phyloP scores from a whole-genome alignment of 1,140 invertebrate species.

The Habropoda laboriosa region DNA sequence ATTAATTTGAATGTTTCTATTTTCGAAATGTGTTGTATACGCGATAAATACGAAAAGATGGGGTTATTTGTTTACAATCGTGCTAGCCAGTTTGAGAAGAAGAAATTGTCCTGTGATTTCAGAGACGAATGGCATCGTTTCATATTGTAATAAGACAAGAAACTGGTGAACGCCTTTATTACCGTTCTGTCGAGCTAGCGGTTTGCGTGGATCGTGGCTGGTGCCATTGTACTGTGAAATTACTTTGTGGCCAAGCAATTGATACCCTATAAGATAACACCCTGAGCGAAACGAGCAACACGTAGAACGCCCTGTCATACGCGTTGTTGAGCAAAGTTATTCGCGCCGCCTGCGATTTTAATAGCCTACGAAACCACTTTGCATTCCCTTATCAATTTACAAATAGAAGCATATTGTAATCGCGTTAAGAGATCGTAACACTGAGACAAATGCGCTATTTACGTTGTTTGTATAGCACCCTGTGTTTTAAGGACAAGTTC shows the following conservation, averaged over 20 bases:
- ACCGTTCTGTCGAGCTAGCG: background rate
- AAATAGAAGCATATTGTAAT: background rate
- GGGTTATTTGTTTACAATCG: background rate
- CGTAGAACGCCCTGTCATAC: conserved; percentile 4
- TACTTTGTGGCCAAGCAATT: conserved; percentile 37
- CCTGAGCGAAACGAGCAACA: background rate
- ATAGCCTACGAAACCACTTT: background rate
- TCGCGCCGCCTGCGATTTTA: background rate
- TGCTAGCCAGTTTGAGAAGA: background rate
- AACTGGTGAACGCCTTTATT: background rate
- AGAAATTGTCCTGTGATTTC: background rate
- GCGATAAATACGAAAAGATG: no score
- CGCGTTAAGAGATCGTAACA: background rate
- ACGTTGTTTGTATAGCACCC: background rate
- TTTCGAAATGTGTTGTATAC: background rate
- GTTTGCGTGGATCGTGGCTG: background rate
- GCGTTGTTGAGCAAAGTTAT: conserved; percentile 18
- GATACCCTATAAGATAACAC: conserved; percentile 31
- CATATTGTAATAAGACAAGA: background rate
- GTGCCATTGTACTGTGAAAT: conserved; percentile 50
- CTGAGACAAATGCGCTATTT: background rate
- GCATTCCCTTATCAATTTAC: background rate
- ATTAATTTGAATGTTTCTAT: background rate
- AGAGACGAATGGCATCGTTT: background rate
- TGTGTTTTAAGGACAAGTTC: background rate